A percentile compares a stretch with the other conserved stretches of the same genome.
Evolutionary conservation across 2,113 vertebrate genomes (phyloP).

Genomic region (Pygoscelis antarcticus): DNA sequence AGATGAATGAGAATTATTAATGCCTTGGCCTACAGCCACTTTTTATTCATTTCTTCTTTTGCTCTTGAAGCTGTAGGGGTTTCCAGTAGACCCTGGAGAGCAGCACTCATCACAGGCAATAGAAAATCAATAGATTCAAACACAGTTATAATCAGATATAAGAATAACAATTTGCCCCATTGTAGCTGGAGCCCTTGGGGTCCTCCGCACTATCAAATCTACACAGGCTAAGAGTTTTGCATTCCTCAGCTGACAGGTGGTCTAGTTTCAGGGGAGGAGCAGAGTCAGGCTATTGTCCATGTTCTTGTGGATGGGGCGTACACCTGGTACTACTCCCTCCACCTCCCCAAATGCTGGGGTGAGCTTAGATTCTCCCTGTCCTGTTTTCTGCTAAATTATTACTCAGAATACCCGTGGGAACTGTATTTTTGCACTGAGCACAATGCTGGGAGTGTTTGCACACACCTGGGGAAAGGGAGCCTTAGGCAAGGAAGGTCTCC

Average conservation of each 20-base stretch:
- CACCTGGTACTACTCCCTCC: neutral
- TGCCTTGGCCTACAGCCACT: neutral
- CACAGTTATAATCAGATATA: neutral
- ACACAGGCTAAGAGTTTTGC: neutral
- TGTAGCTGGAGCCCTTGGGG: neutral
- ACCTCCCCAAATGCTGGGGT: neutral
- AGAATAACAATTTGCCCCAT: neutral
- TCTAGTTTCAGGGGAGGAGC: neutral
- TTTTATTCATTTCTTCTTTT: neutral
- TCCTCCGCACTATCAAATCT: neutral
- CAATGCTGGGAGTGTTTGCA: neutral
- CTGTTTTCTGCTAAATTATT: neutral
- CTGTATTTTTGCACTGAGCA: neutral
- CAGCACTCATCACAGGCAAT: neutral
- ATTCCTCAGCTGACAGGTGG: neutral
- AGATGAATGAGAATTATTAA: neutral
- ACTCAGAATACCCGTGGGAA: neutral
- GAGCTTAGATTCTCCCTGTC: neutral
- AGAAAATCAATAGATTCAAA: neutral
- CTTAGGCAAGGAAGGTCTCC: neutral
- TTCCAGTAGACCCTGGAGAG: neutral
- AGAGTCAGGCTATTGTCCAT: neutral
- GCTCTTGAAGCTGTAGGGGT: neutral
- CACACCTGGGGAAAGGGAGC: neutral
- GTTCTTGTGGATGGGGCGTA: neutral